Conservation (phyloP, 2,113 vertebrate species). For the Megaceryle maxima region DNA sequence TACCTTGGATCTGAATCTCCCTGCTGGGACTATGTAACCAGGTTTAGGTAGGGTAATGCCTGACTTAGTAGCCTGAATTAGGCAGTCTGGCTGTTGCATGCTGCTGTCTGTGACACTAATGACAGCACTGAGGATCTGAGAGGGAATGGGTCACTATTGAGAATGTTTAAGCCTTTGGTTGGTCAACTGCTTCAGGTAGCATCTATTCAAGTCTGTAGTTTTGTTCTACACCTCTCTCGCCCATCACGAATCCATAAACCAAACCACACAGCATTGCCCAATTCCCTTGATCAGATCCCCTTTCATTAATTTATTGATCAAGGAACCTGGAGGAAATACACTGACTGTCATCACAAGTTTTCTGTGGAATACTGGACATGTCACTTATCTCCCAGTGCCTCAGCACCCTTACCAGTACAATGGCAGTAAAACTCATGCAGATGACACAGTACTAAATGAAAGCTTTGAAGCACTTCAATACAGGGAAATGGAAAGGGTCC, state of each 20-base stretch:
- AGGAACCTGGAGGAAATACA: background rate
- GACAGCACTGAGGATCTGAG: background rate
- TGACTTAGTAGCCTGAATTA: background rate
- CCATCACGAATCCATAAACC: background rate
- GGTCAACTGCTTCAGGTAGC: background rate
- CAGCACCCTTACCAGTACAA: background rate
- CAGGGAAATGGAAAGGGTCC: background rate
- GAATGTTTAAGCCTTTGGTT: background rate
- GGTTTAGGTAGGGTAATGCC: background rate
- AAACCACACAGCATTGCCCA: background rate
- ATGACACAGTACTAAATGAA: background rate
- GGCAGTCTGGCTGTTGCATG: background rate
- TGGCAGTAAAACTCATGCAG: background rate
- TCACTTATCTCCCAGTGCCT: background rate
- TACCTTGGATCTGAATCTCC: background rate
- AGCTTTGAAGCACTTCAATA: background rate
- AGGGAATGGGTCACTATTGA: background rate
- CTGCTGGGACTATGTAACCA: background rate
- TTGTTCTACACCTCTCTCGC: background rate
- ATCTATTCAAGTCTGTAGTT: background rate
- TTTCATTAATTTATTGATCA: background rate
- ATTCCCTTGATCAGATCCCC: background rate
- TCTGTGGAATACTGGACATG: background rate
- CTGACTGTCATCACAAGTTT: background rate
- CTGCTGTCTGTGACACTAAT: background rate